phyloP scores from a whole-genome alignment of 1,140 invertebrate genomes.

The Euura lappo region DNA sequence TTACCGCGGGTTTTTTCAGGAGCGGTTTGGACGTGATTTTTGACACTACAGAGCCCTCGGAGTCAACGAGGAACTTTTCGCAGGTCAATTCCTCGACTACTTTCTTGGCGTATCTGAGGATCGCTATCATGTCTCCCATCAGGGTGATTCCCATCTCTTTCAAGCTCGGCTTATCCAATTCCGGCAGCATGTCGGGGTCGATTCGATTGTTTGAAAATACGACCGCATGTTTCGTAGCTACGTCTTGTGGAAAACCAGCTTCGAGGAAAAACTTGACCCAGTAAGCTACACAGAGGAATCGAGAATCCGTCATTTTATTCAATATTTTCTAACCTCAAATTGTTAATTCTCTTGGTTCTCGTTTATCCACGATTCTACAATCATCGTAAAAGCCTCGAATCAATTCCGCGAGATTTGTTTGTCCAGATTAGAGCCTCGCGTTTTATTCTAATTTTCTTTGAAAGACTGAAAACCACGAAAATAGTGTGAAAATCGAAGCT shows the following conservation, averaged over 20 bases:
- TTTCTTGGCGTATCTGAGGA: conserved; percentile 75
- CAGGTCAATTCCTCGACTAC: conserved; percentile 67
- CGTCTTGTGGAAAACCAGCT: conserved; percentile 71
- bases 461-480: too few species aligned
- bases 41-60: conserved; percentile 36
- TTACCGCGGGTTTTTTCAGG: not conserved
- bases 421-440: too few species aligned
- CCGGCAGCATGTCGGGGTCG: conserved; percentile 73
- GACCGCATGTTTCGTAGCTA: conserved; percentile 74
- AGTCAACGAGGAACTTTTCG: conserved; percentile 55
- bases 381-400: too few species aligned
- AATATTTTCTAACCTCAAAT: too few species aligned
- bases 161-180: conserved; percentile 76
- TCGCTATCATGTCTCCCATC: conserved; percentile 80
- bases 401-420: too few species aligned
- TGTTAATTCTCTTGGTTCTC: too few species aligned
- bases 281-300: conserved; percentile 50
- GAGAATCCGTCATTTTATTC: too few species aligned
- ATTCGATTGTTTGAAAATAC: conserved; percentile 80
- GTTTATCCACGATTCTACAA: too few species aligned
- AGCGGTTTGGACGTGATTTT: not conserved
- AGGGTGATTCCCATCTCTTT: conserved; percentile 78
- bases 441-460: too few species aligned
- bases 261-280: conserved; percentile 76
- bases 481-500: too few species aligned